Conservation (phyloP, 30 jellyfish, hydroid and myxozoan species). For the Turritopsis dohrnii region DNA sequence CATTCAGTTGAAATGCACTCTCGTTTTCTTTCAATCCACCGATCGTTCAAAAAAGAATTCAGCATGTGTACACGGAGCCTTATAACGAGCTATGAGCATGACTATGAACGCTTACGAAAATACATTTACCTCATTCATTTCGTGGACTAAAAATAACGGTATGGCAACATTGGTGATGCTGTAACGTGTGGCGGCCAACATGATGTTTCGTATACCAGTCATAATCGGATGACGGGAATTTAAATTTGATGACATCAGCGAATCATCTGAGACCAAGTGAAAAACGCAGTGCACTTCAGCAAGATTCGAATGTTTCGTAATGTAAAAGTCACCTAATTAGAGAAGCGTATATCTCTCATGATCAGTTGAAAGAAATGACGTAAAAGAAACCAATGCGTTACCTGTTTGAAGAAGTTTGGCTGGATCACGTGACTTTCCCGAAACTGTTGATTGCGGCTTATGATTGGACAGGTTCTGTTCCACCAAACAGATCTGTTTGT, state of each 20-base stretch:
- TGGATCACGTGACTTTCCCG: not conserved
- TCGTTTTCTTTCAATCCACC: too few species aligned
- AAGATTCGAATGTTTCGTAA: conserved; percentile 86
- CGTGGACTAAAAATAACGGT: conserved; percentile 83
- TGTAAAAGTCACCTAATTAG: conserved; percentile 71
- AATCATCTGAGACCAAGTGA: conserved; percentile 84
- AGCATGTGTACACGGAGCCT: too few species aligned
- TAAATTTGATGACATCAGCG: conserved; percentile 46
- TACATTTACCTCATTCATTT: conserved; percentile 89
- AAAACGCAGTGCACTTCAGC: conserved; percentile 89
- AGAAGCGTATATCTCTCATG: not conserved
- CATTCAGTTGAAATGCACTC: too few species aligned
- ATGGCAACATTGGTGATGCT: conserved; percentile 67
- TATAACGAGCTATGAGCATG: too few species aligned
- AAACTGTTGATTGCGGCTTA: conserved; percentile 39
- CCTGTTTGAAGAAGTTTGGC: conserved; percentile 72
- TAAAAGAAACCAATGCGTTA: not conserved
- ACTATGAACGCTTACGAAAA: too few species aligned
- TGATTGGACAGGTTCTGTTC: conserved; percentile 43
- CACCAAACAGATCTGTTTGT: conserved; percentile 60
- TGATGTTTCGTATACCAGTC: conserved; percentile 73
- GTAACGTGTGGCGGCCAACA: conserved; percentile 89
- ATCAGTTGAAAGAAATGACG: not conserved
- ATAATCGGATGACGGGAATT: conserved; percentile 88
- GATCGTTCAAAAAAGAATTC: too few species aligned